phyloP scores from a whole-genome alignment of 92 coral and sea anemone genomes.

The Paramuricea clavata region DNA sequence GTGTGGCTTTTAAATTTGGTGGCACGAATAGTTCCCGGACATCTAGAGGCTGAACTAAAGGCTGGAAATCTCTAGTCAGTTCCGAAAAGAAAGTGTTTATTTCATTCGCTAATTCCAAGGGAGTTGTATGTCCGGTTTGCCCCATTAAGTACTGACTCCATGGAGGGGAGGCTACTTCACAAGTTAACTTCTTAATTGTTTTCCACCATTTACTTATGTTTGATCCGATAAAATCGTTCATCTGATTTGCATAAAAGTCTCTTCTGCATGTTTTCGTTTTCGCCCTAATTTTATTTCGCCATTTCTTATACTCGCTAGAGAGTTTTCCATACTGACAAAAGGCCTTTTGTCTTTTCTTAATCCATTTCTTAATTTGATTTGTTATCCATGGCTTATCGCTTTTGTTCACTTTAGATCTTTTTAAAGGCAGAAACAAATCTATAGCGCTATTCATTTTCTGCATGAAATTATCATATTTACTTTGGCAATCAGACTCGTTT shows the following conservation, averaged over 20 bases:
- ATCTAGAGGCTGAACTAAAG: background rate
- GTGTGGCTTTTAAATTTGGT: background rate
- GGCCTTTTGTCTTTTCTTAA: background rate
- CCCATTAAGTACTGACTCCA: background rate
- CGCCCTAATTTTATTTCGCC: background rate
- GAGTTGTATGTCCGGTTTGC: background rate
- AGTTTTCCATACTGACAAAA: background rate
- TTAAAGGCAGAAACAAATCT: background rate
- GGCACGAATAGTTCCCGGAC: background rate
- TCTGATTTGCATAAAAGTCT: background rate
- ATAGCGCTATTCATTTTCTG: slow-evolving; percentile 2
- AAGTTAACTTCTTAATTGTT: background rate
- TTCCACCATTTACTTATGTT: background rate
- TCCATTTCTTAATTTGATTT: background rate
- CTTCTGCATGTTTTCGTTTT: background rate
- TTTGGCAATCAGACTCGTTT: background rate
- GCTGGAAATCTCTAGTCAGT: background rate
- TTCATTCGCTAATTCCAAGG: background rate
- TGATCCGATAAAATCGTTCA: background rate
- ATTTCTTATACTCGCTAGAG: background rate
- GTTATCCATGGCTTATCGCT: background rate
- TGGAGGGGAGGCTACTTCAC: background rate
- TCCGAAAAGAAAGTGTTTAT: background rate
- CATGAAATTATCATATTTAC: background rate
- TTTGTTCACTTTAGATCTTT: background rate